Base-by-base conservation (phyloP, 1,140 invertebrate genomes). In the Cydia strobilella region DNA sequence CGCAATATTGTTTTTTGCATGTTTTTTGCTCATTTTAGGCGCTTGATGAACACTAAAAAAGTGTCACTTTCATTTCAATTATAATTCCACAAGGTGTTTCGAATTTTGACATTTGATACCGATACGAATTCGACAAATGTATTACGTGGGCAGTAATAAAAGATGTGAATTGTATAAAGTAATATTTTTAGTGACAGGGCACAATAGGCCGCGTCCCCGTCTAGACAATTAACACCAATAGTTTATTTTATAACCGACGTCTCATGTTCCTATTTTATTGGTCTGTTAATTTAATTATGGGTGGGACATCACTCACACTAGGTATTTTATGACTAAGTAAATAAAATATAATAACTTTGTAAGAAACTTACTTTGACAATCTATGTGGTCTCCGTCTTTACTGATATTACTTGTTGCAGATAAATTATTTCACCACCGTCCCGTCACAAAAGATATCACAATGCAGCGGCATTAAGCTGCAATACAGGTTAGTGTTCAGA, bases 401-500 rank as follows among this genome's bases (percentile, higher is more conserved):
- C 10, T 59, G 5, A n/a, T 18, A 20, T 20, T 59, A 23, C 73
- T 91, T 88, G 82, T 91, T 91, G 62, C 87, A 90, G 88, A 85
- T 85, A 78, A 48, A 80, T 76, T 75, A 51, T 25, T 75, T 79
- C 65, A 76, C 73, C 76, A 76, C 73, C 74, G 76, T 63, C 77
- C 74, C 51, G 48, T 74, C 39, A 78, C 75, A 77, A 81, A 74
- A 80, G 45, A 76, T 75, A 79, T 18, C 65, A 84, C 78, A 82
- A 91, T 91, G 89, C 87, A 88, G 89, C 89, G 89, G 88, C 87
- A 80, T 81, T 91, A 89, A 91, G 89, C 89, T 91, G 89, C 89
- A 85, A 90, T 76, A 85, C 80, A 84, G 84, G 89, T 86, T 84
- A 62, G 51, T 45, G 39, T 62, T 79, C 73, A 42, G 4, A 71